Percentiles rank a stretch among this genome's conserved stretches.
Evolutionary conservation across 2,797 vertebrate genomes (phyloP).

Genomic region (Nannoperca obscura): DNA sequence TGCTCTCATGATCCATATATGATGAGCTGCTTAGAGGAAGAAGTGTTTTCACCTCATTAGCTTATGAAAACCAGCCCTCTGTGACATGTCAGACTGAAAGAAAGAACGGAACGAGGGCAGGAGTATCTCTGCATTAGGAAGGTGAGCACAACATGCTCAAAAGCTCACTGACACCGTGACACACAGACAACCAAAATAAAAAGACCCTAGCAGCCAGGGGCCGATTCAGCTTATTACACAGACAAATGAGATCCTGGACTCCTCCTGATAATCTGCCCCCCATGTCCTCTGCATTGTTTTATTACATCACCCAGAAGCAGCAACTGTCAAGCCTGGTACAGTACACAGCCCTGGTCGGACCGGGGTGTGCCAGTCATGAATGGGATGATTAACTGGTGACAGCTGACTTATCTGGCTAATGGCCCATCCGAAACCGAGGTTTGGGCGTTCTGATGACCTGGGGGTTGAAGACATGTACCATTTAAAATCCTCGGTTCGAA

Average conservation of each 20-base stretch:
- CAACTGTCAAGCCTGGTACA: constrained; percentile 57
- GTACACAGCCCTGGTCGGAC: constrained; percentile 39
- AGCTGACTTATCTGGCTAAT: neutral
- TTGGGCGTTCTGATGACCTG: neutral
- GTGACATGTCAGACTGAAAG: constrained; percentile 37
- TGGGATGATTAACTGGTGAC: constrained; percentile 29
- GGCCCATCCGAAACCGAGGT: neutral
- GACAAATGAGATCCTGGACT: constrained; percentile 81
- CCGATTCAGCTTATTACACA: constrained; percentile 80
- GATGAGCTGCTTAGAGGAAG: constrained; percentile 41
- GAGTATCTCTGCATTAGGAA: constrained; percentile 28
- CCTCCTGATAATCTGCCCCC: constrained; percentile 71
- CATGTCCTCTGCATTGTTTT: constrained; percentile 62
- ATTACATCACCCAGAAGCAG: constrained; percentile 74
- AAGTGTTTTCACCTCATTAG: constrained; percentile 53
- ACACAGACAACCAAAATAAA: constrained; percentile 61
- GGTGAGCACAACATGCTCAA: constrained; percentile 43
- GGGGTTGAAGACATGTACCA: neutral
- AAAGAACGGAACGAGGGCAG: constrained; percentile 11
- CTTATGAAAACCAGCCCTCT: constrained; percentile 45
- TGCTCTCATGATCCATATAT: constrained; percentile 28
- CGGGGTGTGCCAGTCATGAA: neutral
- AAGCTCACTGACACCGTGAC: constrained; percentile 11
- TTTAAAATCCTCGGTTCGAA: neutral
- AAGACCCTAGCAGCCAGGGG: constrained; percentile 70